phyloP scores from a whole-genome alignment of 2,113 vertebrate species.

The Ibidorhyncha struthersii region DNA sequence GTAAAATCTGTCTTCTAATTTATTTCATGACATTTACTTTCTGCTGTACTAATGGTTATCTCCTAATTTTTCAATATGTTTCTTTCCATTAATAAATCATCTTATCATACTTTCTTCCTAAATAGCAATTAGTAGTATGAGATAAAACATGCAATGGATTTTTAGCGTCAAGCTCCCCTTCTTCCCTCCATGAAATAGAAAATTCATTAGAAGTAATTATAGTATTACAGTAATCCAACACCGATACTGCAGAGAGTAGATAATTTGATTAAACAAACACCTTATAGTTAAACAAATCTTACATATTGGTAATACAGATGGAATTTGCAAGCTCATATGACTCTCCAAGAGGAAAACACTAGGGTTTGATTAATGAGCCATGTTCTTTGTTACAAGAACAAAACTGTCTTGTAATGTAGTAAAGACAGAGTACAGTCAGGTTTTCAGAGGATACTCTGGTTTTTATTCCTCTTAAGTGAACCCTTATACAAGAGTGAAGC shows the following conservation, averaged over 20 bases:
- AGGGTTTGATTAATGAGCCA: not conserved
- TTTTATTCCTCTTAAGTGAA: not conserved
- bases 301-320: not conserved
- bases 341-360: not conserved
- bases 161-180: not conserved
- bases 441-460: not conserved
- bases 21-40: not conserved
- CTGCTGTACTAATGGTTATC: not conserved
- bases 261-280: conserved; percentile 9
- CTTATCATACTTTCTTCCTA: not conserved
- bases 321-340: not conserved
- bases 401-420: not conserved
- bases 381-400: not conserved
- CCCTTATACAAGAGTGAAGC: not conserved
- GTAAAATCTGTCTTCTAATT: not conserved
- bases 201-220: not conserved
- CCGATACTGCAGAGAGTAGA: not conserved
- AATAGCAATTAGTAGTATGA: not conserved
- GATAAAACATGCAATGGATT: not conserved
- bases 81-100: not conserved
- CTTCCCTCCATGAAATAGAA: not conserved
- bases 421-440: not conserved
- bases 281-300: conserved; percentile 3
- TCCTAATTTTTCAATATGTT: not conserved
- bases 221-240: not conserved